A percentile compares a stretch with the other conserved stretches of the same genome.
Conservation (phyloP, 1,140 invertebrate genomes). For the Neodiprion fabricii region DNA sequence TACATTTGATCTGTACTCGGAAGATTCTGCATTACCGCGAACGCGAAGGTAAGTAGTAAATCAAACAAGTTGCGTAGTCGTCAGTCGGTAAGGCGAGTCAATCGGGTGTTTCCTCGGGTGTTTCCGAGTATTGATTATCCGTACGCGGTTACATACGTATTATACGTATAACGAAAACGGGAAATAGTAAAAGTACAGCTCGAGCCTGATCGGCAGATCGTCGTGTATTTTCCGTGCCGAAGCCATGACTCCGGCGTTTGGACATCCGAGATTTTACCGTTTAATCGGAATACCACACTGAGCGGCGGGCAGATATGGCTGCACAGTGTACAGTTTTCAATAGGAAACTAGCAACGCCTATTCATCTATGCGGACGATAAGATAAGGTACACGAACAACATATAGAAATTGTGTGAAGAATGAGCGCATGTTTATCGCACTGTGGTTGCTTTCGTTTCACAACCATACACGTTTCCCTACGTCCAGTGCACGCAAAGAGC, state of each 20-base stretch:
- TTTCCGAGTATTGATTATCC: neutral
- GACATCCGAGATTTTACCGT: neutral
- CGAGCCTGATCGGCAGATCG: neutral
- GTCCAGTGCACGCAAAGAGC: neutral
- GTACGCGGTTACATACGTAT: neutral
- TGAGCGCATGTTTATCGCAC: neutral
- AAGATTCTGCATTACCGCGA: neutral
- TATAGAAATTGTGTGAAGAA: neutral
- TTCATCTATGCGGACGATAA: neutral
- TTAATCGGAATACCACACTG: neutral
- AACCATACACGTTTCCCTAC: neutral
- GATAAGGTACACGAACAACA: neutral
- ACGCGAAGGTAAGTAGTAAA: neutral
- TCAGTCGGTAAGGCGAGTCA: constrained; percentile 2
- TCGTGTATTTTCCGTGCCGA: neutral
- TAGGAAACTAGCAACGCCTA: neutral
- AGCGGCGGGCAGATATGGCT: neutral
- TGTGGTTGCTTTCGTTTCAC: neutral
- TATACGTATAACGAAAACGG: neutral
- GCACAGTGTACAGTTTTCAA: neutral
- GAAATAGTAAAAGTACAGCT: neutral
- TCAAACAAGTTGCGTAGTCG: neutral
- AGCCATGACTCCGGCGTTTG: neutral
- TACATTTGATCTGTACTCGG: too few species aligned
- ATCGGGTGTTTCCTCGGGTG: neutral